These are phyloP conservation scores for Panagrolaimus sp. DNA, from an alignment of 1,140 invertebrate genomes.

Conservation along the genomic window DNA sequence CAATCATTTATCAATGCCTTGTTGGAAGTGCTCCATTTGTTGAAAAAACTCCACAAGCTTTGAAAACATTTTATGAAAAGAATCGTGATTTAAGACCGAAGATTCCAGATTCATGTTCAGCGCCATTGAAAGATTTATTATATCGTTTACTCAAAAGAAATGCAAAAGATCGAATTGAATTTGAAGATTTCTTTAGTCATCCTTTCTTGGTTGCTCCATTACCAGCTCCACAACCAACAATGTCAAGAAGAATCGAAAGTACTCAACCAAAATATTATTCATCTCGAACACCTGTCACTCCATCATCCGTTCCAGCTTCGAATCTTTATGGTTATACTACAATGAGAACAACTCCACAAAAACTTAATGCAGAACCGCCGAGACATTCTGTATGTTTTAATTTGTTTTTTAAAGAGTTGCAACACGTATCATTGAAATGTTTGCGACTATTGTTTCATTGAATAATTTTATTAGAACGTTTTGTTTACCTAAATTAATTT, in stretches of 20 bases:
- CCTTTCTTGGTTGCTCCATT: slow-evolving; percentile 39
- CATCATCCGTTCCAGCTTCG: slow-evolving; percentile 16
- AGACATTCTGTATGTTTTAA: slow-evolving; percentile 15
- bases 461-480: too few relatives aligned
- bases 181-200: slow-evolving; percentile 63
- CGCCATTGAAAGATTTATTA: slow-evolving; percentile 78
- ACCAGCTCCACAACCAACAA: slow-evolving; percentile 21
- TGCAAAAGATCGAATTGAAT: slow-evolving; percentile 86
- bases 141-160: slow-evolving; percentile 80
- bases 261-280: slow-evolving; percentile 8
- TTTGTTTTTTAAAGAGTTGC: not conserved
- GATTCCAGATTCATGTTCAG: slow-evolving; percentile 83
- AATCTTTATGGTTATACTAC: not conserved
- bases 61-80: slow-evolving; percentile 94
- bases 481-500: too few relatives aligned
- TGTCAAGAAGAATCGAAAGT: slow-evolving; percentile 40
- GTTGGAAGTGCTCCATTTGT: slow-evolving; percentile 93
- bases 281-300: slow-evolving; percentile 10
- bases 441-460: too few relatives aligned
- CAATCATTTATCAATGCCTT: slow-evolving; percentile 96
- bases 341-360: not conserved
- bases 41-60: slow-evolving; percentile 91
- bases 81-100: slow-evolving; percentile 88
- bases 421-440: too few relatives aligned
- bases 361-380: slow-evolving; percentile 9